Percentiles rank a stretch among this genome's conserved stretches.
These are phyloP conservation scores for Ciconia nigra DNA, from an alignment of 2,797 vertebrate genomes.

Conservation along the genomic window DNA sequence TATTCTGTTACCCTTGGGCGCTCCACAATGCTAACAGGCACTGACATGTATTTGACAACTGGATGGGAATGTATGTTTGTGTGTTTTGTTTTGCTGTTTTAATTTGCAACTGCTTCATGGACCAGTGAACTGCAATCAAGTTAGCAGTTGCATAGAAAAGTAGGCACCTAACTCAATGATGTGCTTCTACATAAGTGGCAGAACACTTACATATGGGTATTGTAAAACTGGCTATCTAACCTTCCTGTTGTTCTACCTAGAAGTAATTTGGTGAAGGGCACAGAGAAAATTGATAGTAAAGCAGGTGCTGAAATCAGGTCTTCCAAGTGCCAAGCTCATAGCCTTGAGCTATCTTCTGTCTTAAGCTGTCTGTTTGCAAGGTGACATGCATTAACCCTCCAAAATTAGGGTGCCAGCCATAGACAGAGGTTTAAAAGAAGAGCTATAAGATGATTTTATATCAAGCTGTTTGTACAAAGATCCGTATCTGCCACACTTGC, in stretches of 20 bases:
- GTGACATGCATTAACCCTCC: background rate
- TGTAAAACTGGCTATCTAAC: background rate
- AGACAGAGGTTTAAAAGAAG: background rate
- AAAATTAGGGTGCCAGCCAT: background rate
- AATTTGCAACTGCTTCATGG: background rate
- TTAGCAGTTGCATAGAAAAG: background rate
- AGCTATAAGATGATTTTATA: background rate
- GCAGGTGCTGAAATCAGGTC: background rate
- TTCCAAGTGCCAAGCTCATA: background rate
- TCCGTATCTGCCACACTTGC: background rate
- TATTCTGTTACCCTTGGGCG: background rate
- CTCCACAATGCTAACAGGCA: background rate
- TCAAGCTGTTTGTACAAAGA: background rate
- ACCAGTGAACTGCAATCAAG: background rate
- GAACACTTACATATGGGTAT: background rate
- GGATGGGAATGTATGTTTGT: background rate
- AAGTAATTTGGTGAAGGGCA: background rate
- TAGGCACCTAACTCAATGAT: background rate
- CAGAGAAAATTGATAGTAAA: background rate
- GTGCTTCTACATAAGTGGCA: background rate
- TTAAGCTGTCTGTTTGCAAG: background rate
- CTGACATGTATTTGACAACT: background rate
- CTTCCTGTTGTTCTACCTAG: background rate
- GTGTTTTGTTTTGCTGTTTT: background rate
- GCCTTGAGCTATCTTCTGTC: background rate